Evolutionary conservation across 1,140 invertebrate genomes (phyloP).

Genomic region (Agrypnia vestita): DNA sequence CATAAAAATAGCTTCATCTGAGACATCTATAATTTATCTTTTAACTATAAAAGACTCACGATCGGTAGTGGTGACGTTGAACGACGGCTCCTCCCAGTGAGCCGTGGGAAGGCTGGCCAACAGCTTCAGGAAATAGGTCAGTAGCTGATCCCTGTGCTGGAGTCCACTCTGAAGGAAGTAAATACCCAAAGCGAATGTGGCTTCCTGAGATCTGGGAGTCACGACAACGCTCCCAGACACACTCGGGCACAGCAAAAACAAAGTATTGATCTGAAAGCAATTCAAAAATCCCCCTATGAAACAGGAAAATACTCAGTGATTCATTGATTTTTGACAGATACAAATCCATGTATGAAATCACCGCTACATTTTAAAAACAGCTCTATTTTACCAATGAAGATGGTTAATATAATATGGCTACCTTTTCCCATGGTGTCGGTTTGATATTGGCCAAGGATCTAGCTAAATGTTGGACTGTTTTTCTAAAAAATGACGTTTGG

Average conservation of each 20-base stretch:
- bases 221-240: conserved; percentile 83
- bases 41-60: conserved; percentile 77
- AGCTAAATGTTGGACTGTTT: conserved; percentile 91
- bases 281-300: conserved; percentile 42
- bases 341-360: conserved; percentile 55
- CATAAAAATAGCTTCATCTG: too few species aligned
- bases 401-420: conserved; percentile 64
- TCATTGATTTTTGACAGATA: conserved; percentile 56
- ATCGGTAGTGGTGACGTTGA: conserved; percentile 74
- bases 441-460: conserved; percentile 88
- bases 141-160: conserved; percentile 88
- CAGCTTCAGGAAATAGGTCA: conserved; percentile 91
- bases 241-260: conserved; percentile 89
- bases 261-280: conserved; percentile 81
- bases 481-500: conserved; percentile 87
- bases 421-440: conserved; percentile 92
- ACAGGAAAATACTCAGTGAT: conserved; percentile 47
- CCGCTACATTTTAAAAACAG: not conserved
- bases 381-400: not conserved
- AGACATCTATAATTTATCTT: too few species aligned
- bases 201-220: conserved; percentile 90
- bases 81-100: conserved; percentile 80
- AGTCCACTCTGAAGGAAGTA: conserved; percentile 92
- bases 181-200: conserved; percentile 92
- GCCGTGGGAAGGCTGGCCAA: conserved; percentile 85